Base-by-base conservation (phyloP, 2,888 invertebrate species). In the Phrixothrix hirtus region DNA sequence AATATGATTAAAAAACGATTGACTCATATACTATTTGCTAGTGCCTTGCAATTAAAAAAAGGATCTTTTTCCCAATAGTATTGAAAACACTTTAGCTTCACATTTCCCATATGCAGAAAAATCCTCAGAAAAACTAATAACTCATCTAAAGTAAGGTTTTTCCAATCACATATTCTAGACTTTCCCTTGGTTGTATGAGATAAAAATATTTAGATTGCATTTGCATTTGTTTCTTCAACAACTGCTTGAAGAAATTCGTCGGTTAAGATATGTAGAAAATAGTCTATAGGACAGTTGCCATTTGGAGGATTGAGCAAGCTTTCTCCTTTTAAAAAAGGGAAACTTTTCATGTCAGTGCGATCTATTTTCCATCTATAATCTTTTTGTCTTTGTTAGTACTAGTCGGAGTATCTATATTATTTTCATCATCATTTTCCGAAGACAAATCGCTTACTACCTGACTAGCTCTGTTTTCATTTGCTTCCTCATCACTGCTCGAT, bases 21-120 rank as follows among this genome's bases (percentile, higher is more conserved):
- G n/a, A n/a, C n/a, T n/a, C n/a, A n/a, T n/a, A n/a, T n/a, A n/a
- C n/a, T n/a, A n/a, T n/a, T n/a, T n/a, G n/a, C n/a, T n/a, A n/a
- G n/a, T 2, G 12, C 26, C 11, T 26, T 9, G 6, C 14, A 15
- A n/a, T 10, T 2, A 21, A 31, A 42, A 1, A 42, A 16, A n/a
- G 12, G 21, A 12, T 30, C 30, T 15, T 26, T 42, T 21, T 42
- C 31, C 31, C 42, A 42, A 6, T 42, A 42, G 17, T 30, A 17
- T 17, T 42, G 16, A 12, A 30, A 16, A 17, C 1, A n/a, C n/a
- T n/a, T n/a, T n/a, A n/a, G n/a, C n/a, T n/a, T n/a, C n/a, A n/a
- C n/a, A n/a, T n/a, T n/a, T n/a, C n/a, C n/a, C n/a, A n/a, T n/a
- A n/a, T n/a, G n/a, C n/a, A n/a, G n/a, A n/a, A n/a, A n/a, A n/a